These are phyloP conservation scores for Melitaea cinxia DNA, from an alignment of 1,140 invertebrate genomes.

Conservation along the genomic window DNA sequence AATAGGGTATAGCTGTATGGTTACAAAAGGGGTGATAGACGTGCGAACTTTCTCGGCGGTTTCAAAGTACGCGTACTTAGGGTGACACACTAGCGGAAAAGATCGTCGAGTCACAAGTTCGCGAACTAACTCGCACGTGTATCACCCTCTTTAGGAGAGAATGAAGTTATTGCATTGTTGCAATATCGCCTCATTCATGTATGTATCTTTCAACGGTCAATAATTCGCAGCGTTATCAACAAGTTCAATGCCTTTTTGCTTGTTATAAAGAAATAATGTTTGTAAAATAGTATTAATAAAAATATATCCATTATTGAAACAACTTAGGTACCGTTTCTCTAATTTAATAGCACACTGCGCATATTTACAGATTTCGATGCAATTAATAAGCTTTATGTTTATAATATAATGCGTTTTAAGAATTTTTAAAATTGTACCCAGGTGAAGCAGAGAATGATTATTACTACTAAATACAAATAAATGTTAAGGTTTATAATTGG, in stretches of 20 bases:
- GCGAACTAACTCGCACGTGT: neutral
- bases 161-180: conserved; percentile 3
- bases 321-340: conserved; percentile 1
- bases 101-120: too few species aligned
- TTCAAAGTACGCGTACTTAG: too few species aligned
- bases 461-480: too few species aligned
- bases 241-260: conserved; percentile 29
- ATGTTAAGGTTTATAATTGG: too few species aligned
- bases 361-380: neutral
- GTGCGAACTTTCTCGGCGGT: too few species aligned
- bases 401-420: conserved; percentile 4
- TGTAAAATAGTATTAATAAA: conserved; percentile 4
- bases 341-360: conserved; percentile 6
- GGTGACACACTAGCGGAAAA: too few species aligned
- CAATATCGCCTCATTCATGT: conserved; percentile 22
- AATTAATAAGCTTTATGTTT: conserved; percentile 7
- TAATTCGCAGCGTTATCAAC: conserved; percentile 20
- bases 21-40: too few species aligned
- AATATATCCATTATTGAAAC: neutral
- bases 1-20: too few species aligned
- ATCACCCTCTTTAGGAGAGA: neutral
- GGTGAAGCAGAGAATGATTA: neutral
- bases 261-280: conserved; percentile 6
- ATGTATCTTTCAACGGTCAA: conserved; percentile 19
- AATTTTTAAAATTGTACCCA: neutral